Evolutionary conservation across 1,140 invertebrate genomes (phyloP), one percentile per base, ranked within the genome.

Genomic region (Harlomillsia oculata): DNA sequence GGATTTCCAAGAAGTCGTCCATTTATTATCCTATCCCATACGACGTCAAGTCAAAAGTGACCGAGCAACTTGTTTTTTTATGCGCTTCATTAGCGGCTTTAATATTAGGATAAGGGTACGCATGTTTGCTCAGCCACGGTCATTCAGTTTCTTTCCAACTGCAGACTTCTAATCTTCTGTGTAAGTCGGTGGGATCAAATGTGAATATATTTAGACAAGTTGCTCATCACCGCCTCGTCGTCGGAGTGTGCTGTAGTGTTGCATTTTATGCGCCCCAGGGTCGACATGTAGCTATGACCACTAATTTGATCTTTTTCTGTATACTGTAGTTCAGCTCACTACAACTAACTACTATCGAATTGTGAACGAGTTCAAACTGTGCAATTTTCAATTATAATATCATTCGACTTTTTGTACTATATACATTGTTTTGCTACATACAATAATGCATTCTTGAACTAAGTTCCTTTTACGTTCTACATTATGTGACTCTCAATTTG

Each of bases 51-150:
- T 5, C 20, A 49, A 57, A 57, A 57, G 55, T 57, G 20, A 50
- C 55, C 55, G 21, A 57, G 45, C 55, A 57, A 57, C 36, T 57
- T 57, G n/a, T 26, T 29, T 57, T 57, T 57, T 53, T 39, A 5
- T 45, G 16, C n/a, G n/a, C n/a, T n/a, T n/a, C n/a, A n/a, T n/a
- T n/a, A n/a, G n/a, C n/a, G n/a, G n/a, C 16, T 25, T 13, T 45
- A 11, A 41, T 16, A 8, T 16, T 20, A 14, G 8, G 21, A 41
- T 41, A 9, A 14, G 14, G 14, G 14, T 9, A 34, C 8, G 32
- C 8, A 34, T 34, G n/a, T 34, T n/a, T 34, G 8, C 32, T 9
- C 32, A 8, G n/a, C 32, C n/a, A n/a, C 32, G 8, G 32, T 34
- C 32, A 34, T 8, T 34, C n/a, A 41, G 40, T n/a, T n/a, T n/a